phyloP scores from a whole-genome alignment of 2,797 vertebrate species.

The Eulemur mongoz region DNA sequence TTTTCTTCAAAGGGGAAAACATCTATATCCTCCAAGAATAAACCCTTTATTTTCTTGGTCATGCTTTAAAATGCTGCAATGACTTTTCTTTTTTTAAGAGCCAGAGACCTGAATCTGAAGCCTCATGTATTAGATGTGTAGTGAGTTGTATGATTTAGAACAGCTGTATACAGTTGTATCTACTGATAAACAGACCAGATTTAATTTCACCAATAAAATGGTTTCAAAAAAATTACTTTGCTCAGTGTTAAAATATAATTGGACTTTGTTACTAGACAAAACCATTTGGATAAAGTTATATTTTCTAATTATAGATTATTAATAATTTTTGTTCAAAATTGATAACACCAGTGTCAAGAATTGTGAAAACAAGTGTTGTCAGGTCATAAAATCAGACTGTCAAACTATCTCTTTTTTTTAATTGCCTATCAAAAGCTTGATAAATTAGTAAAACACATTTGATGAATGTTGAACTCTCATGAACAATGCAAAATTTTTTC shows the following conservation, averaged over 20 bases:
- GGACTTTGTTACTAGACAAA: not conserved
- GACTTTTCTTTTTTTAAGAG: not conserved
- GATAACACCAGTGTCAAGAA: not conserved
- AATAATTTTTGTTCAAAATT: not conserved
- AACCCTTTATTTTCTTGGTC: slow-evolving; percentile 23
- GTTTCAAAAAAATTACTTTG: not conserved
- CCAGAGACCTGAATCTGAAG: not conserved
- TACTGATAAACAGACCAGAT: not conserved
- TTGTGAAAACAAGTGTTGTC: not conserved
- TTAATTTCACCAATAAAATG: not conserved
- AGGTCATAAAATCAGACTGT: not conserved
- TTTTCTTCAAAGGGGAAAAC: slow-evolving; percentile 61
- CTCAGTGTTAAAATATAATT: not conserved
- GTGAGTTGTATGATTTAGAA: not conserved
- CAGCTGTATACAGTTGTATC: not conserved
- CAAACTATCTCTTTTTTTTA: not conserved
- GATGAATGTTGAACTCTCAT: not conserved
- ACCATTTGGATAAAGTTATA: not conserved
- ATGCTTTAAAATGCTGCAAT: not conserved
- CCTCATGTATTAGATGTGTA: not conserved
- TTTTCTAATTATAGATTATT: not conserved
- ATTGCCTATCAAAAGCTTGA: not conserved
- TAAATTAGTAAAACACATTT: not conserved
- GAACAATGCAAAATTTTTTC: not conserved
- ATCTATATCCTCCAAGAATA: not conserved